Conservation (phyloP, 2,797 vertebrate species). For the Hemibagrus guttatus region DNA sequence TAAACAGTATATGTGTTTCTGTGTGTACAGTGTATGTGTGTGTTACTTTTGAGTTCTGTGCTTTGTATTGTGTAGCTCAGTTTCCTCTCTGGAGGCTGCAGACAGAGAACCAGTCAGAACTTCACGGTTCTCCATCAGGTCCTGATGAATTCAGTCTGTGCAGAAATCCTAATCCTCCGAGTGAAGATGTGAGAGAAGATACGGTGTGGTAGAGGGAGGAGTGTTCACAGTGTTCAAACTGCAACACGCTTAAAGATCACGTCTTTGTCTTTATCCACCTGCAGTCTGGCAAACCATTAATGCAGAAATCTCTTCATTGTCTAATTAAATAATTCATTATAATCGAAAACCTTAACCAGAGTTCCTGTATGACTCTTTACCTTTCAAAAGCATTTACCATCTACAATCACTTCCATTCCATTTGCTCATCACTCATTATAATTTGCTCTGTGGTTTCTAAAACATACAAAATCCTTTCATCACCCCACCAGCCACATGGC, state of each 20-base stretch:
- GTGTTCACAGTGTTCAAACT: background rate
- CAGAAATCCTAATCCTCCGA: background rate
- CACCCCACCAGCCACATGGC: background rate
- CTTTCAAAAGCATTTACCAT: background rate
- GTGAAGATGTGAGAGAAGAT: no score
- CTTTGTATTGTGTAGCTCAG: background rate
- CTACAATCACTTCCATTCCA: background rate
- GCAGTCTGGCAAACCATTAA: background rate
- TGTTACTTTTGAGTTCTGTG: background rate
- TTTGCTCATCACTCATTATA: background rate
- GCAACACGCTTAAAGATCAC: background rate
- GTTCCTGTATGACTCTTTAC: background rate
- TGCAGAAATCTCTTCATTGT: background rate
- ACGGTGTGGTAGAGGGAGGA: background rate
- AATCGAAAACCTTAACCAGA: background rate
- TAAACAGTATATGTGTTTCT: no score
- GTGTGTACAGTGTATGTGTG: background rate
- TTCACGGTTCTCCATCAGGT: background rate
- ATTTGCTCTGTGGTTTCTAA: background rate
- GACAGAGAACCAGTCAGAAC: background rate
- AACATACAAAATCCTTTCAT: constrained; percentile 13
- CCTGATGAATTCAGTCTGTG: background rate
- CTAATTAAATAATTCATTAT: background rate
- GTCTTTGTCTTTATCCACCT: background rate
- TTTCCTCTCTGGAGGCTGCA: background rate